Conservation (phyloP, 2,113 vertebrate species). For the Leptobrachium ailaonicum region DNA sequence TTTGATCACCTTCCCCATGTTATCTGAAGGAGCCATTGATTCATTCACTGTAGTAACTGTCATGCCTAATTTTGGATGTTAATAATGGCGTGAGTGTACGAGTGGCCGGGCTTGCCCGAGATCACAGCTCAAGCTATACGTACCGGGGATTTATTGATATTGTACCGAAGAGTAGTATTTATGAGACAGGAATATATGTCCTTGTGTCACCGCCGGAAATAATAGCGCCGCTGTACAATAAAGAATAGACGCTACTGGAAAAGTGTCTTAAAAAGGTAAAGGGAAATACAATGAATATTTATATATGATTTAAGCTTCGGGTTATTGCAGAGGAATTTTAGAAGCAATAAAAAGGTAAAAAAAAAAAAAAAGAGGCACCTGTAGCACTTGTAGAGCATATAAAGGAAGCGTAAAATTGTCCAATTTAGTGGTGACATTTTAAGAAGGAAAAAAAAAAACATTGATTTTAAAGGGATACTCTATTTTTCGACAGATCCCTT, state of each 20-base stretch:
- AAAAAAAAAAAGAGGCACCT: slow-evolving; percentile 1
- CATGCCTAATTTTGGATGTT: slow-evolving; percentile 45
- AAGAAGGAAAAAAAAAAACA: no score
- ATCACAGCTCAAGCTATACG: slow-evolving; percentile 20
- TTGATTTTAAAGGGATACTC: no score
- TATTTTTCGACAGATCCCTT: no score
- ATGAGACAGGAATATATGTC: slow-evolving; percentile 43
- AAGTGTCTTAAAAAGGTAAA: slow-evolving; percentile 24
- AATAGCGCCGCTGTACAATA: slow-evolving; percentile 11
- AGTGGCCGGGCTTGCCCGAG: slow-evolving; percentile 9
- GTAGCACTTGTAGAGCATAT: slow-evolving; percentile 2
- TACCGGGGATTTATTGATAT: slow-evolving; percentile 36
- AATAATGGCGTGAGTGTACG: slow-evolving; percentile 27
- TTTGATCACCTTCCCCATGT: slow-evolving; percentile 28
- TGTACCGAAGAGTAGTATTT: slow-evolving; percentile 32
- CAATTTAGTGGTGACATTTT: no score
- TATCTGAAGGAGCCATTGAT: slow-evolving; percentile 34
- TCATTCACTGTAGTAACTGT: slow-evolving; percentile 44
- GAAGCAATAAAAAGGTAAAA: background rate
- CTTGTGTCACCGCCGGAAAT: slow-evolving; percentile 32
- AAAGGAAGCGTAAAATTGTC: background rate
- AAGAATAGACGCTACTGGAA: slow-evolving; percentile 35
- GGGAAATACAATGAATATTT: slow-evolving; percentile 42
- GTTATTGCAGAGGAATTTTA: slow-evolving; percentile 25
- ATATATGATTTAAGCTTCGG: slow-evolving; percentile 24